Percentiles rank a stretch among this genome's conserved stretches.
phyloP scores from a whole-genome alignment of 2,888 invertebrate genomes.

The Drosophila ezoana region DNA sequence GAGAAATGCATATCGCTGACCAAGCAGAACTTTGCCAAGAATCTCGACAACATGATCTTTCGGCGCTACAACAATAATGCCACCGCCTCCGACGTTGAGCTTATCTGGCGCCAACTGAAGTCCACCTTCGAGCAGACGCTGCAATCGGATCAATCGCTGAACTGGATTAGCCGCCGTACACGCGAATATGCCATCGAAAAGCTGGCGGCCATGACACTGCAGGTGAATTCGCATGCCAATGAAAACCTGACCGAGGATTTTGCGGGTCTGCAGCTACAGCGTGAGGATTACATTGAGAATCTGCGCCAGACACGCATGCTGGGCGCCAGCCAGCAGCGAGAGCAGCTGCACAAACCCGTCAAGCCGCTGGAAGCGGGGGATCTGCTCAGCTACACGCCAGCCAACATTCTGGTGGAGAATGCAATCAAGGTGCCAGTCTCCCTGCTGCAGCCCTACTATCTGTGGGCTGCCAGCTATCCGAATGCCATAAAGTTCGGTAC shows the following conservation, averaged over 20 bases:
- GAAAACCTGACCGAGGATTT: conserved; percentile 73
- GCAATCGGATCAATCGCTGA: conserved; percentile 47
- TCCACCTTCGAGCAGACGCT: conserved; percentile 67
- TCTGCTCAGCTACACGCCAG: conserved; percentile 71
- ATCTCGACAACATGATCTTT: conserved; percentile 81
- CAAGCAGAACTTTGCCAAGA: conserved; percentile 75
- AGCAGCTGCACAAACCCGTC: conserved; percentile 59
- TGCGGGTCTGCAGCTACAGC: conserved; percentile 55
- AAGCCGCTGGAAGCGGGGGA: conserved; percentile 61
- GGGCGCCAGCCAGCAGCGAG: conserved; percentile 12
- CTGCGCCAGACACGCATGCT: conserved; percentile 30
- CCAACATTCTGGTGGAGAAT: conserved; percentile 77
- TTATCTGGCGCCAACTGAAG: conserved; percentile 78
- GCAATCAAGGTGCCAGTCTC: conserved; percentile 77
- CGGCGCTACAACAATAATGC: conserved; percentile 67
- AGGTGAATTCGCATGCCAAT: conserved; percentile 69
- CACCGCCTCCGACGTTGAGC: conserved; percentile 70
- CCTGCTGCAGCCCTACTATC: conserved; percentile 77
- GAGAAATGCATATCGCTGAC: conserved; percentile 62
- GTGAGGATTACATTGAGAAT: conserved; percentile 67
- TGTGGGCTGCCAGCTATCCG: conserved; percentile 76
- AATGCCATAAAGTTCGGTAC: conserved; percentile 78
- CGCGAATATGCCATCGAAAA: conserved; percentile 70
- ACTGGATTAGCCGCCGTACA: conserved; percentile 68
- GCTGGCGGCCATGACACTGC: conserved; percentile 69